Percentiles rank a stretch among this genome's conserved stretches.
phyloP scores from a whole-genome alignment of 1,140 invertebrate genomes.

The Chelonus insularis region DNA sequence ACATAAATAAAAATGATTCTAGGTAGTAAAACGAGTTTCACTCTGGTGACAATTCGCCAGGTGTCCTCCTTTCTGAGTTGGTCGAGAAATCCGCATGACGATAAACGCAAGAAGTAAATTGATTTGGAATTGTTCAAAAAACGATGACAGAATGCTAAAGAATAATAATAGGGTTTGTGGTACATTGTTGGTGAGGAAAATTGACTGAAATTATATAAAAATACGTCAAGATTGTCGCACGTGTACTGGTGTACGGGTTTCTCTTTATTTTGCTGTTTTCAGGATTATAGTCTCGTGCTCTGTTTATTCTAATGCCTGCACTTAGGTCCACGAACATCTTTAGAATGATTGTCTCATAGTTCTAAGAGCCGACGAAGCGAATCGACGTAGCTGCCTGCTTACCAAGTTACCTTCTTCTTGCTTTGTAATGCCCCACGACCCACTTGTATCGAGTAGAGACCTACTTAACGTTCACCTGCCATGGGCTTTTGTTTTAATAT shows the following conservation, averaged over 20 bases:
- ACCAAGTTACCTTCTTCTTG: constrained; percentile 4
- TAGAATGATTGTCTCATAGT: constrained; percentile 18
- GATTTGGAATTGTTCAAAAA: neutral
- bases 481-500: constrained; percentile 28
- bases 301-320: constrained; percentile 21
- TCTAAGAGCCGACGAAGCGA: constrained; percentile 29
- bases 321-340: neutral
- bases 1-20: neutral
- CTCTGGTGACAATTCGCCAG: constrained; percentile 3
- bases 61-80: constrained; percentile 19
- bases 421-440: constrained; percentile 33
- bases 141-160: neutral
- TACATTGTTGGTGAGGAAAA: neutral
- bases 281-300: constrained; percentile 24
- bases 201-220: neutral
- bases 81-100: constrained; percentile 5
- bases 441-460: constrained; percentile 28
- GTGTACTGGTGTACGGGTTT: neutral
- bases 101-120: neutral
- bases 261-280: neutral
- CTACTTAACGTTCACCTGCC: constrained; percentile 24
- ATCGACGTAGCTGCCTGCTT: constrained; percentile 20
- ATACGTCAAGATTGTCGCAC: neutral
- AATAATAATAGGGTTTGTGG: constrained; percentile 2
- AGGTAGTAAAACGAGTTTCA: neutral